Evolutionary conservation across 1,140 invertebrate genomes (phyloP), one percentile per base, ranked within the genome.

Genomic region (Diabrotica undecimpunctata): DNA sequence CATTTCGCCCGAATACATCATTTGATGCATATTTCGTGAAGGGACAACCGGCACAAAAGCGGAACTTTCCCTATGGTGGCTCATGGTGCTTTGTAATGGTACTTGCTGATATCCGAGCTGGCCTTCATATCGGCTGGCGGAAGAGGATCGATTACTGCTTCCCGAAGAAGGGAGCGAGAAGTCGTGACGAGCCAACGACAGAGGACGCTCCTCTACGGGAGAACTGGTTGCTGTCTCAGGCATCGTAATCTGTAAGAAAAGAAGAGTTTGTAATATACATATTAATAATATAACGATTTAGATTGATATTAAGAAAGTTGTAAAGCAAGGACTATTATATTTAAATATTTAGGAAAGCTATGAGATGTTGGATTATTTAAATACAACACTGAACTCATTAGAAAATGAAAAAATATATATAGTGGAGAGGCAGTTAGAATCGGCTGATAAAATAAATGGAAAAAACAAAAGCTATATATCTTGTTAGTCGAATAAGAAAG

Each of bases 31-130:
- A 13, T 83, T 82, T 70, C 90, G 82, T n/a, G 89, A 89, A 39
- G 91, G 91, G 53, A 93, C 86, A 7, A 93, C 91, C 10, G 91
- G 91, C 39, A 92, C 90, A 75, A 93, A 93, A 0, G 91, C 91
- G 2, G 90, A 92, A 0, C 87, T 86, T 81, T 91, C 90, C 10
- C 90, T 82, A 75, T 90, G 89, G 66, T 88, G 79, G 67, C 83
- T 80, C 65, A 78, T 79, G 79, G 52, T 83, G 70, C 51, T 81
- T 77, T 64, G 82, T 70, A 62, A 64, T 6, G 70, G 66, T 73
- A 67, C 78, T 79, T 90, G 88, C 66, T 88, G 87, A 68, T 89
- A 89, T n/a, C 84, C 82, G 59, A 88, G 69, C 73, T 86, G 84
- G 54, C 85, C 83, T 65, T 89, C 87, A 73, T 87, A 90, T 54